Base-by-base conservation (phyloP, 2,113 vertebrate genomes). In the Anolis sagrei region DNA sequence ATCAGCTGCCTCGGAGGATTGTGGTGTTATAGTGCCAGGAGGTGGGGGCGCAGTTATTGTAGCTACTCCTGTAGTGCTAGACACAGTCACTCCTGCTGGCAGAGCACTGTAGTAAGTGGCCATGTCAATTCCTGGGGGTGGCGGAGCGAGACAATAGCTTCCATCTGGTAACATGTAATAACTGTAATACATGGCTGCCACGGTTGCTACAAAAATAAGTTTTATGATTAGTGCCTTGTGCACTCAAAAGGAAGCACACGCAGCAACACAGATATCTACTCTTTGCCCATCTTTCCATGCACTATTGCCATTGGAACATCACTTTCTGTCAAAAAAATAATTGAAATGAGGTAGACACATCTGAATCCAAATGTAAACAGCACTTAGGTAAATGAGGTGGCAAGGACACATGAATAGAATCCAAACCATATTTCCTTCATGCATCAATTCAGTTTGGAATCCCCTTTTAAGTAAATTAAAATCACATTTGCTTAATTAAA, bases 161-260 rank as follows among this genome's bases (percentile, higher is more conserved):
- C 98, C 99, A 8, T 99, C 99, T 0, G 98, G 98, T 23, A 99
- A 95, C 98, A 99, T 97, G 93, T 99, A 99, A 95, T 99, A 99
- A 89, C 98, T 98, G 62, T 99, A 99, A 94, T 98, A 99, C 96
- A 99, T 95, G 82, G 98, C 96, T 14, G 97, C 94, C 89, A 97
- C 91, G 0, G 97, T 92, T 2, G 96, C 97, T 98, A 90, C 10
- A 66, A 86, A 34, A 84, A 48, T 7, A 61, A 58, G 16, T 19
- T n/a, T 78, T 1, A 79, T 87, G 32, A 87, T 86, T 10, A 82
- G 34, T 1, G 1, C 6, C 78, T 10, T 49, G 54, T 34, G 69
- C 27, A 73, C 66, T 81, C 7, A 64, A 70, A 61, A 44, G 14
- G 49, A 88, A 89, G 1, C 1, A 51, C 0, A 0, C 3, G 48